Evolutionary conservation across 35 echinoderm and acorn worm species (phyloP).

Genomic region (Anneissia japonica): DNA sequence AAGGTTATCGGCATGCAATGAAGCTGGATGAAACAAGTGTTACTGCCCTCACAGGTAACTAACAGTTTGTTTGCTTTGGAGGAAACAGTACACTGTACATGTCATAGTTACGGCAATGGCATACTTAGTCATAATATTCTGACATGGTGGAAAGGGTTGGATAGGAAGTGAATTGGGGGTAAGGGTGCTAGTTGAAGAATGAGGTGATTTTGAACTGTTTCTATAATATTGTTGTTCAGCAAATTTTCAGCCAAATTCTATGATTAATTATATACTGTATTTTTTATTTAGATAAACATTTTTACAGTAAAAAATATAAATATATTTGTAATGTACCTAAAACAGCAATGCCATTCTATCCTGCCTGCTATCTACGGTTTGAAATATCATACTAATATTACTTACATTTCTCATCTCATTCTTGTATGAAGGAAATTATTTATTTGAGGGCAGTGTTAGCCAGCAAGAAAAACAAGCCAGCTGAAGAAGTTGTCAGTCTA

Average conservation of each 20-base stretch:
- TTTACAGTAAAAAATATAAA: background rate
- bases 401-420: background rate
- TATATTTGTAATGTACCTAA: no score
- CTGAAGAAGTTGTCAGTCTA: slow-evolving; percentile 53
- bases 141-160: no score
- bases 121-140: no score
- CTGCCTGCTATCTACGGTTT: no score
- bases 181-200: no score
- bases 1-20: slow-evolving; percentile 86
- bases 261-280: background rate
- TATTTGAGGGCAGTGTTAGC: slow-evolving; percentile 78
- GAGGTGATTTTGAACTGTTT: no score
- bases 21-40: slow-evolving; percentile 97
- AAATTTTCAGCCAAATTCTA: background rate
- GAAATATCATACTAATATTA: background rate
- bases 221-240: no score
- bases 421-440: slow-evolving; percentile 60
- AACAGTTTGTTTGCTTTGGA: no score
- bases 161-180: no score
- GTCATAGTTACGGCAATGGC: no score
- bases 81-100: no score
- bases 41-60: slow-evolving; percentile 77
- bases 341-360: no score
- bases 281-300: background rate
- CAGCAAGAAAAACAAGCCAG: slow-evolving; percentile 58